phyloP scores from a whole-genome alignment of 1,140 invertebrate genomes.

The Lucilia sericata region DNA sequence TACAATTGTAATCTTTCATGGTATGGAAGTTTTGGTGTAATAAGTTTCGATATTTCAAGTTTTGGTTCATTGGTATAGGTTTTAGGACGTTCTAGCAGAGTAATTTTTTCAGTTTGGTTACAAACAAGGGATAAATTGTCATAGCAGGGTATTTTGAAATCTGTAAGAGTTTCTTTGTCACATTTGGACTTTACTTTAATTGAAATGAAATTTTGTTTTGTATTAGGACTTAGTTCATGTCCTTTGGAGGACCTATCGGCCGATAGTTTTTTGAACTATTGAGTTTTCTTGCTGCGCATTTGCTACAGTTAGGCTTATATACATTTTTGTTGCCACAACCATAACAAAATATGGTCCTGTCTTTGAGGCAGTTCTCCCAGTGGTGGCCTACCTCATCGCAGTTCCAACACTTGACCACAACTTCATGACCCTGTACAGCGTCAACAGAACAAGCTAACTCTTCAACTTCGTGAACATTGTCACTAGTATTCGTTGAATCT shows the following conservation, averaged over 20 bases:
- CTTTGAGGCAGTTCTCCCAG: slow-evolving; percentile 29
- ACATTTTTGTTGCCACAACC: slow-evolving; percentile 45
- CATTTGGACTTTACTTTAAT: not conserved
- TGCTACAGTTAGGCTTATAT: slow-evolving; percentile 39
- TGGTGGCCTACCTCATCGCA: not conserved
- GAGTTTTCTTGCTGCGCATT: not conserved
- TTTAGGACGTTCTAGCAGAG: no score
- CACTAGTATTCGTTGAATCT: no score
- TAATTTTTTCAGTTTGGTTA: not conserved
- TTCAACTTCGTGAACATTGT: not conserved
- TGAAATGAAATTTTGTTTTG: not conserved
- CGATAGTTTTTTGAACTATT: not conserved
- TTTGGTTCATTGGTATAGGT: no score
- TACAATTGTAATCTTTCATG: not conserved
- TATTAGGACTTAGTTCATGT: not conserved
- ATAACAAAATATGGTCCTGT: slow-evolving; percentile 44
- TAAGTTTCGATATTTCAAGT: not conserved
- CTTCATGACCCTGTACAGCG: not conserved
- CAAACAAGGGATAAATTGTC: not conserved
- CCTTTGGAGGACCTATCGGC: slow-evolving; percentile 8
- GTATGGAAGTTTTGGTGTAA: not conserved
- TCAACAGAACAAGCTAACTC: not conserved
- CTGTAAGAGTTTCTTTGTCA: not conserved
- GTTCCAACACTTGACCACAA: not conserved
- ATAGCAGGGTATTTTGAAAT: not conserved